These are phyloP conservation scores for Lochmaea crataegi DNA, from an alignment of 2,888 invertebrate species.

Conservation along the genomic window DNA sequence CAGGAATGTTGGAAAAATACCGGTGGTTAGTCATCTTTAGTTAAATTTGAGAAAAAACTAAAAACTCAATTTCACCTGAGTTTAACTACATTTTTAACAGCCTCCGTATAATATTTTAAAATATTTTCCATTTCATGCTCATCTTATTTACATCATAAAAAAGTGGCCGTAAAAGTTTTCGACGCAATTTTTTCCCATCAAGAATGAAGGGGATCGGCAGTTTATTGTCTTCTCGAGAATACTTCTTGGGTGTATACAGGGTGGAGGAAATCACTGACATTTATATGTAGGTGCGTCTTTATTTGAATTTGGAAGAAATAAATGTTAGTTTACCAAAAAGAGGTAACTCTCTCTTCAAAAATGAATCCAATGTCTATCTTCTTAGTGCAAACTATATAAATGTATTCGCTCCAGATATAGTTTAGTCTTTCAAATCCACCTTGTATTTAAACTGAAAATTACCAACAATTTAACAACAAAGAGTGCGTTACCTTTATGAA, in stretches of 20 bases:
- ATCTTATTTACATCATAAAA: conserved; percentile 8
- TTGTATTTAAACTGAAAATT: conserved; percentile 15
- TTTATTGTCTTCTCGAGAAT: conserved; percentile 15
- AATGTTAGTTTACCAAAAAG: not conserved
- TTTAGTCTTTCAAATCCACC: conserved; percentile 2
- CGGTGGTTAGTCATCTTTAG: no score
- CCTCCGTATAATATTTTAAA: not conserved
- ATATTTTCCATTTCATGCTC: not conserved
- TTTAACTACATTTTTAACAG: not conserved
- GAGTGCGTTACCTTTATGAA: conserved; percentile 48
- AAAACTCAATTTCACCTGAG: no score
- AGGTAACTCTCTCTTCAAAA: no score
- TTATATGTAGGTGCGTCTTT: not conserved
- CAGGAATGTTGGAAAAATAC: no score
- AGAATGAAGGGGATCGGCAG: conserved; percentile 7
- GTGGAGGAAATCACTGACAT: conserved; percentile 10
- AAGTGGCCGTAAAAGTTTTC: not conserved
- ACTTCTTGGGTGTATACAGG: conserved; percentile 14
- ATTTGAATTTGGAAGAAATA: conserved; percentile 2
- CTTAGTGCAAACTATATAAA: no score
- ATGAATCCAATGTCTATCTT: no score
- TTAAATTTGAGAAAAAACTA: no score
- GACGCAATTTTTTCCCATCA: not conserved
- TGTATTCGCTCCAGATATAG: no score
- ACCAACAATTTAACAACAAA: conserved; percentile 20